Base-by-base conservation (phyloP, 2,888 invertebrate genomes). In the Neoaliturus tenellus region DNA sequence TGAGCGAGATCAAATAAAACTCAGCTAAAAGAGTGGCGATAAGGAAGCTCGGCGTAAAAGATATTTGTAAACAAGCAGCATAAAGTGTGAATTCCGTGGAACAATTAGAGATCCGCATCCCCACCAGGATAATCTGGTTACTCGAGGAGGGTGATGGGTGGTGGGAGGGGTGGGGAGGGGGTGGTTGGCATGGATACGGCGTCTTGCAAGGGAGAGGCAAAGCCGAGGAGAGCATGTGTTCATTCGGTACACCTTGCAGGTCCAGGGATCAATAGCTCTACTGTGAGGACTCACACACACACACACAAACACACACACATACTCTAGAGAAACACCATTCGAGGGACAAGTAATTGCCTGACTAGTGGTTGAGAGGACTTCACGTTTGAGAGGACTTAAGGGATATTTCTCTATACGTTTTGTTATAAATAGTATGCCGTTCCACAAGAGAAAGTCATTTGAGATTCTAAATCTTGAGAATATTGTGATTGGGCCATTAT, bases 41-140 rank as follows among this genome's bases (percentile, higher is more conserved):
- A 71, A 71, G 23, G 44, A 73, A 44, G 10, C 28, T 69, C 25
- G 35, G 75, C 10, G 75, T 55, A 78, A 75, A 55, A 55, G 78
- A 55, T 78, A 78, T 78, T 78, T 78, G 78, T 78, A 78, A 78
- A 78, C 78, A 78, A 78, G 55, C 55, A 51, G 78, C 78, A 55
- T 78, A 78, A 78, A 78, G 78, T 78, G 78, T 17, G 78, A 78
- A 78, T 78, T 78, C 78, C 20, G 33, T 55, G 78, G 78, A 78
- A 78, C 78, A 78, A 78, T 78, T 78, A 78, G 78, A 78, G 55
- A 78, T 51, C 78, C 78, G 55, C 78, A 78, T 78, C 78, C 55
- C 78, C 78, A 33, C 78, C 55, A 33, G 78, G 33, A n/a, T 78
- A 78, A 78, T 78, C 78, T 78, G 78, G 78, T 78, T 78, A 78